Percentiles rank a stretch among this genome's conserved stretches.
Conservation (phyloP, 2,888 invertebrate genomes). For the Crossocerus cetratus region DNA sequence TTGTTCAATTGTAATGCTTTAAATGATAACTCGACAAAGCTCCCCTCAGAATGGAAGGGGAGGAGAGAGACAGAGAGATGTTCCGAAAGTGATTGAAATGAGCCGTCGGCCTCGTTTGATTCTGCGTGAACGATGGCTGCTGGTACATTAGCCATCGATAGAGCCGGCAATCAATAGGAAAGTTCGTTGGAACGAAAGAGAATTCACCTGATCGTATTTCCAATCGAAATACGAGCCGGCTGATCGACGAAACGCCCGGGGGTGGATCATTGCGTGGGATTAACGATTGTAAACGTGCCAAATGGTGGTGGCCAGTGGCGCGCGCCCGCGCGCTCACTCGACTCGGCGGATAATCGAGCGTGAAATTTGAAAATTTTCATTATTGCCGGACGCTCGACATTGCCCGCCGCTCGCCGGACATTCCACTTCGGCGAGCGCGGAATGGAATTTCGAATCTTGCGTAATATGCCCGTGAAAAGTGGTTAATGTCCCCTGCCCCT, state of each 20-base stretch:
- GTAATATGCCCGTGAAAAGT: conserved; percentile 25
- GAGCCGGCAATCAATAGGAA: too few relatives aligned
- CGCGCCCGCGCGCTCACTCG: not conserved
- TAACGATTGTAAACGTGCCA: conserved; percentile 69
- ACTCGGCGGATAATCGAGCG: conserved; percentile 73
- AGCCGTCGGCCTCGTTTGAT: too few relatives aligned
- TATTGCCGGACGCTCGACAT: conserved; percentile 46
- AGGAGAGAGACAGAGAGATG: too few relatives aligned
- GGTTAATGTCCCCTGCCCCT: conserved; percentile 23
- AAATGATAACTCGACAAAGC: too few relatives aligned
- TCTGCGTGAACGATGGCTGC: too few relatives aligned
- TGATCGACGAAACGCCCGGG: conserved; percentile 18
- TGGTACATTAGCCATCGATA: too few relatives aligned
- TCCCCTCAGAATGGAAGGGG: too few relatives aligned
- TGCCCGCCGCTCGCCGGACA: conserved; percentile 15
- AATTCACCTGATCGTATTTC: not conserved
- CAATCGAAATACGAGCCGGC: not conserved
- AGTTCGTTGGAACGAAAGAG: not conserved
- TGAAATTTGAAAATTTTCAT: conserved; percentile 76
- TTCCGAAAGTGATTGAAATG: too few relatives aligned
- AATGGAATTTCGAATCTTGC: conserved; percentile 62
- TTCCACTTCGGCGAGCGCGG: conserved; percentile 51
- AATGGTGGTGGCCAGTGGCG: conserved; percentile 68
- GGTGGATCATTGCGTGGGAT: conserved; percentile 31
- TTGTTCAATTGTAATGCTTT: too few relatives aligned